Evolutionary conservation across 2,113 vertebrate species (phyloP).

Genomic region (Aegypius monachus): DNA sequence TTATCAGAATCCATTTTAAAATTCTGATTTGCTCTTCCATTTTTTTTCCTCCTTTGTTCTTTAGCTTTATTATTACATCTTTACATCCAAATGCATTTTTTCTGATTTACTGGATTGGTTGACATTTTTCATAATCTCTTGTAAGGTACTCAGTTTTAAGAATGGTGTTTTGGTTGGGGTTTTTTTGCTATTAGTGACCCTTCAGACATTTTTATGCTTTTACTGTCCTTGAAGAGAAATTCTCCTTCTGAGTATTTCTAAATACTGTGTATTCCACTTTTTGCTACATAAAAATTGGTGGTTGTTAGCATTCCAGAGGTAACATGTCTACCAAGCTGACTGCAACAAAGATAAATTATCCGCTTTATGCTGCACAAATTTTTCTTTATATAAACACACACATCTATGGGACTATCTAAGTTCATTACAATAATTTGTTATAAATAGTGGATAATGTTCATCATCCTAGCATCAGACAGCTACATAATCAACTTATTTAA

Average conservation of each 20-base stretch:
- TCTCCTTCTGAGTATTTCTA: neutral
- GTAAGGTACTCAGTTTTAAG: neutral
- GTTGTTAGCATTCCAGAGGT: neutral
- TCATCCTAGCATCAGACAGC: neutral
- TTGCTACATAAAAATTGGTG: neutral
- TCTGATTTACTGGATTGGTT: neutral
- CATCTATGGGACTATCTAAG: neutral
- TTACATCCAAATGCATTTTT: neutral
- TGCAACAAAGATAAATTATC: constrained; percentile 3
- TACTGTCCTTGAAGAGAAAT: neutral
- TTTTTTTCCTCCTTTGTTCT: neutral
- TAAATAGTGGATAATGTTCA: neutral
- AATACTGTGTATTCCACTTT: neutral
- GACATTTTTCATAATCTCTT: neutral
- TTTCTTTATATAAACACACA: neutral
- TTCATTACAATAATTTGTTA: neutral
- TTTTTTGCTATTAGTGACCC: neutral
- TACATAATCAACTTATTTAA: neutral
- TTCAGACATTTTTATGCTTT: neutral
- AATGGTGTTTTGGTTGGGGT: neutral
- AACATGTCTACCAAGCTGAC: neutral
- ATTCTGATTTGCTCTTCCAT: neutral
- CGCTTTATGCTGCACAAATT: neutral
- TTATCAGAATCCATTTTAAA: neutral
- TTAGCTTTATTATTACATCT: neutral